Conservation (phyloP, 2,113 vertebrate genomes). For the Herpailurus yagouaroundi region DNA sequence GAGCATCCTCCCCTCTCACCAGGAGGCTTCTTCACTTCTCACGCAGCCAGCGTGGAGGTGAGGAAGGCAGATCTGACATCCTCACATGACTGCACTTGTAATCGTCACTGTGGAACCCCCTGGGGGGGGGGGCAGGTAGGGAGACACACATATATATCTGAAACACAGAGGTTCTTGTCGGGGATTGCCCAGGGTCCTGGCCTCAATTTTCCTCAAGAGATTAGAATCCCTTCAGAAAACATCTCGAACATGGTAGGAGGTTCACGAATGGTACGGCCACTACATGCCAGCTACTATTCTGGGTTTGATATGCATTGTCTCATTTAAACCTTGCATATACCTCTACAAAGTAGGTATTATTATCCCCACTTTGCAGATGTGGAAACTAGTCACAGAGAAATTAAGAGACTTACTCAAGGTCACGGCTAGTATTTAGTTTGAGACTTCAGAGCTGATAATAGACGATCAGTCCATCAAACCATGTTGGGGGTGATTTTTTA, state of each 20-base stretch:
- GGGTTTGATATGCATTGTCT: neutral
- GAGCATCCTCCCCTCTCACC: slow-evolving; percentile 78
- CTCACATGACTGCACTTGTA: slow-evolving; percentile 45
- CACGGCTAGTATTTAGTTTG: neutral
- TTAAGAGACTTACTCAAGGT: neutral
- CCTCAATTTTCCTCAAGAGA: neutral
- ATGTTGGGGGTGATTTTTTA: neutral
- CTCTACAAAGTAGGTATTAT: neutral
- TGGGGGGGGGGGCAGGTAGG: neutral
- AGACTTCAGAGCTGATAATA: neutral
- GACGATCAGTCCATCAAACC: neutral
- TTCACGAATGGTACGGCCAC: neutral
- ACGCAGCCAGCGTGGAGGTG: slow-evolving; percentile 6
- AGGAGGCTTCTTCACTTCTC: slow-evolving; percentile 73
- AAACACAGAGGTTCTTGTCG: neutral
- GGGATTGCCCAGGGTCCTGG: neutral
- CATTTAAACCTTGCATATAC: neutral
- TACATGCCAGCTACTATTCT: neutral
- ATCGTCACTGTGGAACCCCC: slow-evolving; percentile 8
- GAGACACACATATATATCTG: neutral
- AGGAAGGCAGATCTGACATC: slow-evolving; percentile 52
- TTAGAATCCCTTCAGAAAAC: neutral
- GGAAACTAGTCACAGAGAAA: slow-evolving; percentile 25
- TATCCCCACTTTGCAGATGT: neutral
- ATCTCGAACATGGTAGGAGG: neutral